Base-by-base conservation (phyloP, 2,113 vertebrate species). In the Sander lucioperca region DNA sequence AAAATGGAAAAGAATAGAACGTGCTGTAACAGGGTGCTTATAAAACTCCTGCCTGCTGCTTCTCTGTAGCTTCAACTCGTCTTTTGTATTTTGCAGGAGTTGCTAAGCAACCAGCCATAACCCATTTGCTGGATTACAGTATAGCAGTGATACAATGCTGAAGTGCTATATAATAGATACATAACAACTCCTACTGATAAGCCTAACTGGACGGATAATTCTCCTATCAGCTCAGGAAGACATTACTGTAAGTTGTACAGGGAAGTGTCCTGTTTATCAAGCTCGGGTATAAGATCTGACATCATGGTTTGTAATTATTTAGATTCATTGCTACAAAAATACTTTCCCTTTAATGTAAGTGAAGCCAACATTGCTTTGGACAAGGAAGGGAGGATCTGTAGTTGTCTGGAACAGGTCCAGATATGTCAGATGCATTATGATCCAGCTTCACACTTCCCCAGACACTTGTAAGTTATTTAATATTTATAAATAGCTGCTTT, bases 61-160 rank as follows among this genome's bases (percentile, higher is more conserved):
- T 39, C 77, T 67, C 66, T 77, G 61, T 15, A 45, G 73, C 76
- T 65, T 74, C 75, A 48, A 56, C 75, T 71, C n/a, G 8, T 84
- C 74, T 85, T 30, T 85, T 90, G 66, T 92, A 68, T 93, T 92
- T 92, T 89, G 39, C 72, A 57, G 75, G 70, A 50, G 93, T 93
- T 94, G 90, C 93, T 79, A 83, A 56, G 94, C 91, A 86, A 94
- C 94, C 65, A 30, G 58, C 43, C 57, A 84, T 79, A 86, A 90
- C 83, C 62, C 70, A 36, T 33, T 74, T 67, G 77, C 84, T 88
- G 51, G 56, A 82, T 80, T 78, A 83, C 85, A 89, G 74, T 82
- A 80, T 66, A 74, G 84, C 73, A 69, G 47, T 79, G 82, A 88
- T 90, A 88, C 85, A 77, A 76, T 72, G 65, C 59, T 75, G 10